Percentiles rank a stretch among this genome's conserved stretches.
These are phyloP conservation scores for Rhinoptilus africanus DNA, from an alignment of 2,113 vertebrate species.

Conservation along the genomic window DNA sequence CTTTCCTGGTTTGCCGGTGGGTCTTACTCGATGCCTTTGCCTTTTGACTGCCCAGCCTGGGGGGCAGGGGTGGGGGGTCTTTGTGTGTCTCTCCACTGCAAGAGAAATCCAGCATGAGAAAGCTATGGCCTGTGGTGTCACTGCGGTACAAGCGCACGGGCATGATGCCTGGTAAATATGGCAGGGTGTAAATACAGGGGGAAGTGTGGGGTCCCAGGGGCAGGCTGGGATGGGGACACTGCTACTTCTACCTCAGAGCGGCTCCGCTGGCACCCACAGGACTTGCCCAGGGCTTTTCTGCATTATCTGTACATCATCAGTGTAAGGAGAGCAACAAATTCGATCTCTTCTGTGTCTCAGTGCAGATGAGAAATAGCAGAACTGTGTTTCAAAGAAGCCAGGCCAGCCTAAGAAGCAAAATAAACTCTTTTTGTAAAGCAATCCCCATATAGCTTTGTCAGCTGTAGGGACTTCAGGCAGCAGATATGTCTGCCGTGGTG, in stretches of 20 bases:
- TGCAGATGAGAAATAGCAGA: not conserved
- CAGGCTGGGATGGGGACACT: not conserved
- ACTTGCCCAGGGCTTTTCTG: not conserved
- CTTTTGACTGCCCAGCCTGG: not conserved
- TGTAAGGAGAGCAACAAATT: not conserved
- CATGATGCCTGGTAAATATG: not conserved
- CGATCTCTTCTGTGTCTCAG: not conserved
- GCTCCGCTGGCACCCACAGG: not conserved
- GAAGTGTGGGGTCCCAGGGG: not conserved
- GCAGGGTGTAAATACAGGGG: not conserved
- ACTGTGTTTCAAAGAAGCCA: not conserved
- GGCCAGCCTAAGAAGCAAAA: not conserved
- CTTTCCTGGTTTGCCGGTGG: not conserved
- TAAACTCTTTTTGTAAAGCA: not conserved
- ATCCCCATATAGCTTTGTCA: not conserved
- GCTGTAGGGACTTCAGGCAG: not conserved
- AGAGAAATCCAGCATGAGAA: not conserved
- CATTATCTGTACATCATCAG: not conserved
- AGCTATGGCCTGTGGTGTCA: not conserved
- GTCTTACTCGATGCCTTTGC: not conserved
- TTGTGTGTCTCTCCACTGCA: not conserved
- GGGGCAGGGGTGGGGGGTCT: not conserved
- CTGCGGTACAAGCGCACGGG: not conserved
- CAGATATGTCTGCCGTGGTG: not conserved
- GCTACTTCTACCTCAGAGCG: not conserved